These are phyloP conservation scores for Cydia amplana DNA, from an alignment of 1,140 invertebrate species.

Conservation along the genomic window DNA sequence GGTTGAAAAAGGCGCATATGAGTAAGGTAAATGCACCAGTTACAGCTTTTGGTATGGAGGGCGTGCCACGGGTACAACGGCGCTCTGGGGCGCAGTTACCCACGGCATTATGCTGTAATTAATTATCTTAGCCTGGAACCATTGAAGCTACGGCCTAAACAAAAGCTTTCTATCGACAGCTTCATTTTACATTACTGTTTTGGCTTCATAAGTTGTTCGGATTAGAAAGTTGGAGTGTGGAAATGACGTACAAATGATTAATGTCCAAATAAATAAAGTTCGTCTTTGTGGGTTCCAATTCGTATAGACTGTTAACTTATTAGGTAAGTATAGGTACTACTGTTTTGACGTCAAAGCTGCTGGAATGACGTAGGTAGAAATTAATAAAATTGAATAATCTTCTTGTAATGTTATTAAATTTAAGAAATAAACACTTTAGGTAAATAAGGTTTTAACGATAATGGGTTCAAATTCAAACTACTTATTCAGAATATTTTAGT, in stretches of 20 bases:
- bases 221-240: background rate
- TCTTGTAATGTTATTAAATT: too few relatives aligned
- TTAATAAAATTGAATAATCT: too few relatives aligned
- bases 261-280: background rate
- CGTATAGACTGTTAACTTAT: too few relatives aligned
- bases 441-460: too few relatives aligned
- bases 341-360: too few relatives aligned
- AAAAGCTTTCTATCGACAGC: conserved; percentile 21
- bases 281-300: too few relatives aligned
- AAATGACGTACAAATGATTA: background rate
- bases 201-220: background rate
- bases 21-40: background rate
- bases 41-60: background rate
- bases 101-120: conserved; percentile 11
- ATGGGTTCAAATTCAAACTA: too few relatives aligned
- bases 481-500: too few relatives aligned
- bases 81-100: conserved; percentile 19
- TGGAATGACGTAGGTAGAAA: too few relatives aligned
- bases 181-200: conserved; percentile 15
- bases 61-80: conserved; percentile 7
- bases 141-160: background rate
- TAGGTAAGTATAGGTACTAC: too few relatives aligned
- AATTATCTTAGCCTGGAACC: conserved; percentile 12
- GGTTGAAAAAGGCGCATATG: background rate
- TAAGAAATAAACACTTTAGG: too few relatives aligned